phyloP scores from a whole-genome alignment of 2,888 invertebrate genomes.

The Lasioglossum oenotherae region DNA sequence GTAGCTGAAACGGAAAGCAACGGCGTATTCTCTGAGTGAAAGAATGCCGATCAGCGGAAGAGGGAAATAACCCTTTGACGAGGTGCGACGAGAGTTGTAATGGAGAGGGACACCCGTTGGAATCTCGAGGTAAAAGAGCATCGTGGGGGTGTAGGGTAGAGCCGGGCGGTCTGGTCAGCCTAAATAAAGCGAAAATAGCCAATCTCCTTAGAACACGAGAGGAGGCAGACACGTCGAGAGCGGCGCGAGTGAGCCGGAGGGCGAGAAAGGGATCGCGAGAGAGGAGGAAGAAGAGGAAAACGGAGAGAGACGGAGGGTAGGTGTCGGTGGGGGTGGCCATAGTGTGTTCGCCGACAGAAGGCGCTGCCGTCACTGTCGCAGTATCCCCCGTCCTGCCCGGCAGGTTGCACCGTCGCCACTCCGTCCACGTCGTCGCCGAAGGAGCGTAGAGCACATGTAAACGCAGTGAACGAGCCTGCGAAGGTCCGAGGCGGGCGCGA shows the following conservation, averaged over 20 bases:
- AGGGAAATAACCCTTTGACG: background rate
- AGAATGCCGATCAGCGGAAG: background rate
- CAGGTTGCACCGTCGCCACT: constrained; percentile 76
- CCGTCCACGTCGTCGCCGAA: constrained; percentile 67
- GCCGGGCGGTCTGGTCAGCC: constrained; percentile 10
- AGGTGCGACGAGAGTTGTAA: background rate
- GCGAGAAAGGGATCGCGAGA: background rate
- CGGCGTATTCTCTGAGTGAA: background rate
- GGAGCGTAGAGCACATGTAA: constrained; percentile 67
- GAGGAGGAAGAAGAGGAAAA: constrained; percentile 2
- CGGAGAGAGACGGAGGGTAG: constrained; percentile 29
- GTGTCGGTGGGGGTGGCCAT: constrained; percentile 38
- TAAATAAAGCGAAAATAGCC: constrained; percentile 20
- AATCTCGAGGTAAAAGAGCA: background rate
- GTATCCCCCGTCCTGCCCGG: constrained; percentile 77
- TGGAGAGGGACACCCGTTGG: background rate
- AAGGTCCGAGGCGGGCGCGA: background rate
- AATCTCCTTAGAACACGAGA: background rate
- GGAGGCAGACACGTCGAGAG: background rate
- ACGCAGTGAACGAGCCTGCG: constrained; percentile 58
- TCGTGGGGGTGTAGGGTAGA: background rate
- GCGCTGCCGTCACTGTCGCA: constrained; percentile 81
- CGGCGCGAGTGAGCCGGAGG: background rate
- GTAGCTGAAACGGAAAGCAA: background rate
- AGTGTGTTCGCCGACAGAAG: constrained; percentile 72